Evolutionary conservation across 1,140 invertebrate species (phyloP), one percentile per base, ranked within the genome.

Genomic region (Bicyclus anynana): DNA sequence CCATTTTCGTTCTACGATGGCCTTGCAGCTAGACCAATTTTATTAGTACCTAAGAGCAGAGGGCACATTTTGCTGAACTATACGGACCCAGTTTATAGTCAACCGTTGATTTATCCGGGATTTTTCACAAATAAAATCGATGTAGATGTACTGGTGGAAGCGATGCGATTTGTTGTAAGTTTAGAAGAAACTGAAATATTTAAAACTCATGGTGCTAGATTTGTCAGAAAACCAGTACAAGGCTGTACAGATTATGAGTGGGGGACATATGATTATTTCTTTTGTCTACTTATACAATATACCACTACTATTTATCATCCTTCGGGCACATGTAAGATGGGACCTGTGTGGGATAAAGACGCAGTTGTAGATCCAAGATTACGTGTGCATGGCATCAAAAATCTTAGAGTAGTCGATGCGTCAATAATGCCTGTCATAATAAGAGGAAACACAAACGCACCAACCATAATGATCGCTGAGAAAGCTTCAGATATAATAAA

Each of bases 251-350:
- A 90, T 7, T 89, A 90, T 59, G 60, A 76, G 0, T 92, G 92
- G 78, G 92, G 92, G 59, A 91, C 91, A 0, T 91, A 93, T 68
- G 89, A 90, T 23, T 97, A 96, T 79, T 95, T 83, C 37, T 20
- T 50, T 6, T 97, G 95, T 81, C 90, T 93, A 37, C 84, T 91
- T 0, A 89, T 91, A 17, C 89, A 92, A 53, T 91, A 94, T 18
- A 94, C 94, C 0, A 90, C 92, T 17, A 94, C 92, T 0, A 93
- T 96, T 42, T 95, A 94, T 67, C 95, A 97, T 76, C 93, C 93
- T 18, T 91, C 92, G 1, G 95, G 95, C 0, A 97, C 95, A 0
- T 94, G 94, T 73, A 96, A 95, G 83, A 97, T 97, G 96, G 96
- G 95, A 0, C 91, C 92, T 0, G 57, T 69, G 12, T 86, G 69